Evolutionary conservation across 1,140 invertebrate genomes (phyloP), one percentile per base, ranked within the genome.

Genomic region (Periplaneta americana): DNA sequence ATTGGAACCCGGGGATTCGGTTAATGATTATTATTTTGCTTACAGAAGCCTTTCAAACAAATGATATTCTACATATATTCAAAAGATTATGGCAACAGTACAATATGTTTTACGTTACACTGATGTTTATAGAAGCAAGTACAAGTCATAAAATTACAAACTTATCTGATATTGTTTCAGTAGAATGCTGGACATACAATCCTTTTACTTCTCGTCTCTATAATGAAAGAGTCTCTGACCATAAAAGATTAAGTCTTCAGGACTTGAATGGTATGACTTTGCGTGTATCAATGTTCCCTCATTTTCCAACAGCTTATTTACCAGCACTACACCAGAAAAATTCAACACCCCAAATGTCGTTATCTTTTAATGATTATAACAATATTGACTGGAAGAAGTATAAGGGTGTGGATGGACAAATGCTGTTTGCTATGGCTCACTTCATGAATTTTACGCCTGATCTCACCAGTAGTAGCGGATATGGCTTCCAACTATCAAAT

Each of bases 221-320:
- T 17, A 39, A 39, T 48, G 39, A 48, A 5, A 18, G n/a, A 6
- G 13, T 48, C 17, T 13, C 15, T 1, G n/a, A 48, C n/a, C n/a
- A 17, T 48, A 48, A 10, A 48, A 48, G 39, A 11, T 6, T 13
- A 6, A 48, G n/a, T 11, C 1, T 48, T 17, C 39, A 48, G 2
- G n/a, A 88, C 79, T 82, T 88, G 35, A 83, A 87, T 76, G 83
- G 84, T 5, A 86, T 86, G 79, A 82, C 83, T 36, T 80, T 89
- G 4, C 85, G 84, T 75, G 81, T 87, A 10, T 84, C 86, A 31
- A 83, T 88, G 22, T 89, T 89, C 13, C 32, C 79, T 18, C 76
- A 35, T 28, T 22, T 18, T 3, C 76, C 76, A 5, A 34, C 76
- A 22, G 10, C 33, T 5, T 34, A 35, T 22, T n/a, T 78, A 22